Evolutionary conservation across 2,888 invertebrate species (phyloP).

Genomic region (Beris morrisii): DNA sequence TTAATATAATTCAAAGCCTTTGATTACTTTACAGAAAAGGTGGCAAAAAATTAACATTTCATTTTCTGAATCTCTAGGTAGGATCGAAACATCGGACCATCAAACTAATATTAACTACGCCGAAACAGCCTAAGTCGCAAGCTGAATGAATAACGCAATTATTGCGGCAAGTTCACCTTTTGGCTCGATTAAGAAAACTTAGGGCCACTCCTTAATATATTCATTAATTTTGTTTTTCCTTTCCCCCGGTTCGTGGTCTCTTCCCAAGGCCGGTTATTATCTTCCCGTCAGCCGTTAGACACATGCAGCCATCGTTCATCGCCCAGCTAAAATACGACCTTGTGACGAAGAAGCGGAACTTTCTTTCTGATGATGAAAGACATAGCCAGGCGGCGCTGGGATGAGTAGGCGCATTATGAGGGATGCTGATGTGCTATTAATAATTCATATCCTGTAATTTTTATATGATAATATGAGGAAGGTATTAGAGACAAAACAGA

Average conservation of each 20-base stretch:
- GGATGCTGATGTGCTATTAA: slow-evolving; percentile 38
- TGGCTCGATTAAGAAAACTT: slow-evolving; percentile 31
- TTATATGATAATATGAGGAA: slow-evolving; percentile 38
- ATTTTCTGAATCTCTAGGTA: too few species aligned
- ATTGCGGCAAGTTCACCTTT: slow-evolving; percentile 27
- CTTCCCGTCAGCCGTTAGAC: too few species aligned
- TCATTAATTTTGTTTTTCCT: slow-evolving; percentile 36
- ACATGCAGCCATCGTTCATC: slow-evolving; percentile 8
- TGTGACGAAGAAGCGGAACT: neutral
- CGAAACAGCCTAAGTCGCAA: neutral
- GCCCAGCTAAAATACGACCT: slow-evolving; percentile 9
- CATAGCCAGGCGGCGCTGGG: neutral
- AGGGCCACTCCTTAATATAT: slow-evolving; percentile 34
- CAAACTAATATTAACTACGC: too few species aligned
- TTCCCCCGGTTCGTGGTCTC: slow-evolving; percentile 6
- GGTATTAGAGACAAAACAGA: slow-evolving; percentile 34
- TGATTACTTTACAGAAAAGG: too few species aligned
- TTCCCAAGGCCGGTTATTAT: neutral
- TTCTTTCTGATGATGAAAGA: neutral
- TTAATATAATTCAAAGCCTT: too few species aligned
- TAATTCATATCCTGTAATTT: slow-evolving; percentile 39
- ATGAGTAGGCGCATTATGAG: slow-evolving; percentile 36
- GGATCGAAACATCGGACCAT: too few species aligned
- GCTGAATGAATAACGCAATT: slow-evolving; percentile 34
- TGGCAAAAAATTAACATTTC: too few species aligned